Evolutionary conservation across 2,888 invertebrate species (phyloP).

Genomic region (Entomobrya multifasciata): DNA sequence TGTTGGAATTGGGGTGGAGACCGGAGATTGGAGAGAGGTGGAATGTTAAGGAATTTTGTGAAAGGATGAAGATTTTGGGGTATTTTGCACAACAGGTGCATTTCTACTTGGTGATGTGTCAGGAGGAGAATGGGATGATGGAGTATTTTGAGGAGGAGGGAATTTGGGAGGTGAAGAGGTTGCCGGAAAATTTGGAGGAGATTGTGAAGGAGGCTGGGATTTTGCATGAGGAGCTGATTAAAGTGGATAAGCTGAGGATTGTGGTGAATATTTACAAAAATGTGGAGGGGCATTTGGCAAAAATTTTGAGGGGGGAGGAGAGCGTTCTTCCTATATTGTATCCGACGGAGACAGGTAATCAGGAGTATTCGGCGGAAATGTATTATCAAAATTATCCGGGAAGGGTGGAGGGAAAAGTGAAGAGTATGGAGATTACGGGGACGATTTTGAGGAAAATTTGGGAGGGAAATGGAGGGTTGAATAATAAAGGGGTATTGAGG

Average conservation of each 20-base stretch:
- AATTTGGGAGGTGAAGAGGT: neutral
- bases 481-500: neutral
- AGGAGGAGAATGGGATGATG: neutral
- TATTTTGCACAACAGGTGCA: neutral
- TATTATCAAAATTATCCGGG: conserved; percentile 12
- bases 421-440: neutral
- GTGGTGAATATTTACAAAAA: neutral
- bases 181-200: neutral
- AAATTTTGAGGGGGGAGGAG: conserved; percentile 2
- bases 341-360: neutral
- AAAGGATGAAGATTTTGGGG: neutral
- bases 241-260: neutral
- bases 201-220: neutral
- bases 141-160: neutral
- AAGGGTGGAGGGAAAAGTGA: neutral
- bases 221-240: neutral
- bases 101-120: neutral
- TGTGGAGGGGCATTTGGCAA: neutral
- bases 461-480: too few relatives aligned
- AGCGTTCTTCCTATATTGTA: neutral
- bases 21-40: neutral
- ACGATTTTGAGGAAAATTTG: neutral
- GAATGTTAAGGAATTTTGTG: neutral
- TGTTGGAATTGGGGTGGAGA: neutral
- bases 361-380: neutral